phyloP scores from a whole-genome alignment of 2,113 vertebrate species.

The Porphyrio hochstetteri region DNA sequence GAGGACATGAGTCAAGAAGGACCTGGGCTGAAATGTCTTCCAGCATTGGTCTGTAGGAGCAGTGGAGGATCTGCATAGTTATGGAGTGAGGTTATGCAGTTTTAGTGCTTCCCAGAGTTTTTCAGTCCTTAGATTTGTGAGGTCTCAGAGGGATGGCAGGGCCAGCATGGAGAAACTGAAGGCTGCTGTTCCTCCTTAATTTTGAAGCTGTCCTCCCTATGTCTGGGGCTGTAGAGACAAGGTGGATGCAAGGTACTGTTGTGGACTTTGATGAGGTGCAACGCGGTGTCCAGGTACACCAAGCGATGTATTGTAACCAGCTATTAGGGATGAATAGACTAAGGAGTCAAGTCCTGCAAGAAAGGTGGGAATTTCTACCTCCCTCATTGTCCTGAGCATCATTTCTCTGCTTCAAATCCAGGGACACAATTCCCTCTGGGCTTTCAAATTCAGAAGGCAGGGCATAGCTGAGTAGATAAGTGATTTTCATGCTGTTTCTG shows the following conservation, averaged over 20 bases:
- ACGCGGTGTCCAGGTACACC: fast-evolving
- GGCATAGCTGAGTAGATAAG: neutral
- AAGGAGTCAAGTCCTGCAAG: neutral
- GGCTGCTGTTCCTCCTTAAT: neutral
- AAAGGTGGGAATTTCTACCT: neutral
- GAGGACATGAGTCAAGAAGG: neutral
- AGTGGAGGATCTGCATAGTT: neutral
- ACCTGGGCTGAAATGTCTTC: neutral
- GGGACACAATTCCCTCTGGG: neutral
- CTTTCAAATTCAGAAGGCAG: neutral
- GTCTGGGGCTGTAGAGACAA: neutral
- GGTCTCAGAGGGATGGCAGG: neutral
- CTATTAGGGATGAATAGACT: neutral
- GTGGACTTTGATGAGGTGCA: neutral
- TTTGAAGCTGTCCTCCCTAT: neutral
- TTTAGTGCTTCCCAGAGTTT: neutral
- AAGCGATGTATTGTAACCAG: neutral
- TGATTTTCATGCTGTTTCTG: neutral
- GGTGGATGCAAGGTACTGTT: neutral
- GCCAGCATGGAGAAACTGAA: neutral
- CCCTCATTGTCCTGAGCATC: neutral
- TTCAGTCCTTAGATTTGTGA: neutral
- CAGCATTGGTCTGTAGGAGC: neutral
- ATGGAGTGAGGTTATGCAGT: neutral
- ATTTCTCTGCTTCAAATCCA: neutral